Base-by-base conservation (phyloP, 1,140 invertebrate genomes). In the Tenebrio molitor region DNA sequence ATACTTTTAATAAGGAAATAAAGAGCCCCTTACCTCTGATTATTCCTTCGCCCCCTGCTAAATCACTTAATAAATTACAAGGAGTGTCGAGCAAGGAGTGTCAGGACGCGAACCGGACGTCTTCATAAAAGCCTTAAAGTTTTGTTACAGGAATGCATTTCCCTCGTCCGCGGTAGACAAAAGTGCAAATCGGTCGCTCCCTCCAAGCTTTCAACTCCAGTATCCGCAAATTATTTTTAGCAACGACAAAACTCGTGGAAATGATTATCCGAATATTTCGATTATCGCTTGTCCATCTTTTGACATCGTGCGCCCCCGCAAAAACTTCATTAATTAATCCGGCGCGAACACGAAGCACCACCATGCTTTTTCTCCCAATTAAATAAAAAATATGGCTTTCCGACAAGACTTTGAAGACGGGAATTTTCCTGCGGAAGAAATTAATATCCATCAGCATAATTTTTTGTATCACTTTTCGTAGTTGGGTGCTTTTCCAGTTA, bases 401-500 rank as follows among this genome's bases (percentile, higher is more conserved):
- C n/a, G 36, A 39, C 36, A 39, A 39, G 36, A 12, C 12, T 39
- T 39, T n/a, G 12, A 39, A 39, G 36, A 39, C 36, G 12, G 5
- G 36, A 5, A 8, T 39, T 39, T 39, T 39, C 2, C 7, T 12
- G n/a, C 36, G 36, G 25, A 53, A 53, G 46, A 19, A 53, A 53
- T 53, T 53, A 53, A 53, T 53, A 21, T 53, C 46, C 16, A 23
- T 23, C 36, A 39, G 36, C 7, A 12, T 39, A 39, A 39, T 39
- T 39, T 23, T 46, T 46, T 46, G 14, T 46, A 46, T 46, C 42
- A 46, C 42, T 46, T 46, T 39, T 39, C 36, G 36, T 12, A 39
- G 36, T n/a, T n/a, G 4, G 12, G 7, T 29, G 25, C 10, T 46
- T 46, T 17, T 6, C 14, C 16, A 46, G 42, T 46, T 46, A 19